Evolutionary conservation across 2,113 vertebrate genomes (phyloP).

Genomic region (Willisornis vidua): DNA sequence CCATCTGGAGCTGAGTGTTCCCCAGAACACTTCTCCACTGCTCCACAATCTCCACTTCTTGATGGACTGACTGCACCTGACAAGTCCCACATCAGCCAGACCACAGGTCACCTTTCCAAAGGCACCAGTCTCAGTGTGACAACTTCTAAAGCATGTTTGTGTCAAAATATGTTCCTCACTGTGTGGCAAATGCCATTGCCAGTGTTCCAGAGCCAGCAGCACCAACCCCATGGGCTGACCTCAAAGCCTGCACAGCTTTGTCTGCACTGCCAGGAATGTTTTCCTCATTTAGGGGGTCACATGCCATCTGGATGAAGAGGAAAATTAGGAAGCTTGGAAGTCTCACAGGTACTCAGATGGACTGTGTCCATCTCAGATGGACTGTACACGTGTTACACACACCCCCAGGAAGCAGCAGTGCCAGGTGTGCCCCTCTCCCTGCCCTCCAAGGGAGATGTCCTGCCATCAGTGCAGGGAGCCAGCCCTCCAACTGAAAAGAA

Average conservation of each 20-base stretch:
- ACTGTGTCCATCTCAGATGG: not conserved
- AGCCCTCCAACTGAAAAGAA: not conserved
- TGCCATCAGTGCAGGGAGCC: not conserved
- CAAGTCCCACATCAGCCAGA: not conserved
- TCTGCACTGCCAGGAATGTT: not conserved
- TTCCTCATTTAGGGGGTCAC: rapidly evolving
- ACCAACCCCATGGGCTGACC: too few relatives aligned
- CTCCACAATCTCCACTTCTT: not conserved
- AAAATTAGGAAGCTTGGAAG: not conserved
- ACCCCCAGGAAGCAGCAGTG: not conserved
- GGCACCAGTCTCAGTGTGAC: too few relatives aligned
- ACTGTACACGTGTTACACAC: not conserved
- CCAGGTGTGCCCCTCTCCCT: not conserved
- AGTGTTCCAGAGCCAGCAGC: not conserved
- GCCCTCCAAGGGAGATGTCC: not conserved
- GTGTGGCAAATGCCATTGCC: rapidly evolving
- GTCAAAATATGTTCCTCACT: rapidly evolving
- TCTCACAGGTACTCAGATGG: not conserved
- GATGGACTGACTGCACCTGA: rapidly evolving
- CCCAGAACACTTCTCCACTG: not conserved
- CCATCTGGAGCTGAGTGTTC: rapidly evolving
- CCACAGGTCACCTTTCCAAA: not conserved
- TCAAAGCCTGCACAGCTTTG: not conserved
- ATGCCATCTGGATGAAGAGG: not conserved
- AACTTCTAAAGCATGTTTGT: rapidly evolving